These are phyloP conservation scores for Homarus americanus DNA, from an alignment of 1,140 invertebrate genomes.

Conservation along the genomic window DNA sequence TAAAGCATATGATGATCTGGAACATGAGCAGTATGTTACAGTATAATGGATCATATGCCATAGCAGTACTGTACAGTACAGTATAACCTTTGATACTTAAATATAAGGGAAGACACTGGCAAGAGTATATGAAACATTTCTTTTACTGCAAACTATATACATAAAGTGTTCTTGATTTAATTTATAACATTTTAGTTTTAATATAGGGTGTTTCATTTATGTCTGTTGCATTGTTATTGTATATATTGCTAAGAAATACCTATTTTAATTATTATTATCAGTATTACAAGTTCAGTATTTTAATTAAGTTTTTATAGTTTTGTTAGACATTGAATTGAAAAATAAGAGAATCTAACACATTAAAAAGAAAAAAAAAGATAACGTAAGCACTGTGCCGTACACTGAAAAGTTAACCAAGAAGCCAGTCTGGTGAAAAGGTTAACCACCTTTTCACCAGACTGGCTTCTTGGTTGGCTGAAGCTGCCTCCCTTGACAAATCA, in stretches of 20 bases:
- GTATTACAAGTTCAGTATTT: background rate
- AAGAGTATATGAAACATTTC: background rate
- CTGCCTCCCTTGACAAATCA: no score
- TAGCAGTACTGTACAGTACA: background rate
- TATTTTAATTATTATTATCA: background rate
- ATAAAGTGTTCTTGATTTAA: no score
- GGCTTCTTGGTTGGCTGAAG: no score
- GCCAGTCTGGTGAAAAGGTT: no score
- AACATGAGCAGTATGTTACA: background rate
- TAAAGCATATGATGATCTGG: background rate
- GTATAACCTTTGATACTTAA: background rate
- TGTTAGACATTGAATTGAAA: background rate
- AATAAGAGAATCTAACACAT: background rate
- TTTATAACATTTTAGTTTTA: no score
- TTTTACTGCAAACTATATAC: background rate
- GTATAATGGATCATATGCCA: background rate
- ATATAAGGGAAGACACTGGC: background rate
- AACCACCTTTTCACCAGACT: no score
- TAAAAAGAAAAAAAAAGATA: background rate
- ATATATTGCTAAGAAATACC: background rate
- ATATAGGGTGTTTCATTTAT: no score
- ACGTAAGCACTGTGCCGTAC: background rate
- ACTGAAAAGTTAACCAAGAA: background rate
- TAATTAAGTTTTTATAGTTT: background rate
- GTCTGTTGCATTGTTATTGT: background rate